phyloP scores from a whole-genome alignment of 2,888 invertebrate genomes.

The Actias luna region DNA sequence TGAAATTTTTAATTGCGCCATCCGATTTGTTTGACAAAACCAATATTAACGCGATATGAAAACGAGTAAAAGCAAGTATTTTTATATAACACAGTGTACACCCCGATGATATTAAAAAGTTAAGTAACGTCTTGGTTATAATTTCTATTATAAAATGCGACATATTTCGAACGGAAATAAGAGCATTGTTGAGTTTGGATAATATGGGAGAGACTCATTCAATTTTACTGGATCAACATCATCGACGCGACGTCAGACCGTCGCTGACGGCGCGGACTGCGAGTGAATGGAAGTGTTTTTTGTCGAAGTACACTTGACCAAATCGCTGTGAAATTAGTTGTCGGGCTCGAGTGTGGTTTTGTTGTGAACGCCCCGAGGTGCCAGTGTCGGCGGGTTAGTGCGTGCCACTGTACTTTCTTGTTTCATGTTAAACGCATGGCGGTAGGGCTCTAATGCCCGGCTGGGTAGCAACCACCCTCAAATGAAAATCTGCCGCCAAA shows the following conservation, averaged over 20 bases:
- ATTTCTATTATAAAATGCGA: not conserved
- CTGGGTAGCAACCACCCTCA: too few species aligned
- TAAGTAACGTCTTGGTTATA: too few species aligned
- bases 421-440: too few species aligned
- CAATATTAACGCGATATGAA: too few species aligned
- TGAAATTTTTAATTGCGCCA: too few species aligned
- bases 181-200: conserved; percentile 16
- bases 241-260: conserved; percentile 28
- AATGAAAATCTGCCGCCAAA: too few species aligned
- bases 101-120: too few species aligned
- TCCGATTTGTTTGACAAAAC: too few species aligned
- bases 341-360: conserved; percentile 43
- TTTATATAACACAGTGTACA: too few species aligned
- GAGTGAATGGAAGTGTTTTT: conserved; percentile 73
- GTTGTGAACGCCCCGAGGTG: conserved; percentile 36
- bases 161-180: conserved; percentile 2
- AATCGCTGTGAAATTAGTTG: conserved; percentile 79
- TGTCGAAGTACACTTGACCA: conserved; percentile 72
- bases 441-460: too few species aligned
- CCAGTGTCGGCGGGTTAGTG: conserved; percentile 33
- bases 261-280: conserved; percentile 37
- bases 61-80: too few species aligned
- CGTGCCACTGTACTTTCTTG: not conserved
- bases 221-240: conserved; percentile 41
- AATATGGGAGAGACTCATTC: conserved; percentile 44